These are phyloP conservation scores for Cyprinodon brontotheroides DNA, from an alignment of 2,113 vertebrate species.

Conservation along the genomic window DNA sequence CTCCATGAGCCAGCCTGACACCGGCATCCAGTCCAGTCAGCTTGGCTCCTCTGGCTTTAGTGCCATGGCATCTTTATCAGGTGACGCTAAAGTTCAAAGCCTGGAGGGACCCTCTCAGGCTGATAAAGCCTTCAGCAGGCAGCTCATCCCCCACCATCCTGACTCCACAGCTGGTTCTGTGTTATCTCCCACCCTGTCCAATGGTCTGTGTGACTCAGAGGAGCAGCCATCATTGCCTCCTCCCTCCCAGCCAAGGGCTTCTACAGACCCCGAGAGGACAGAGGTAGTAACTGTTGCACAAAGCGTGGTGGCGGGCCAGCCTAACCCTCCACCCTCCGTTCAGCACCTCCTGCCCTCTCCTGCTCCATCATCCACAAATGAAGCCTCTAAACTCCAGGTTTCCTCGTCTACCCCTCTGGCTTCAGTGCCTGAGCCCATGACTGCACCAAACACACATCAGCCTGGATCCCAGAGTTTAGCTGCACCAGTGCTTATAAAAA, in stretches of 20 bases:
- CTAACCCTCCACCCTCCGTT: constrained; percentile 59
- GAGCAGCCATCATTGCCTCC: constrained; percentile 48
- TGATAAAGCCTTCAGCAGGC: constrained; percentile 30
- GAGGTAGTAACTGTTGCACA: constrained; percentile 56
- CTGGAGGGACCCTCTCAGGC: constrained; percentile 14
- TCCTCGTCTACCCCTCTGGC: constrained; percentile 35
- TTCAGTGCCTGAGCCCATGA: constrained; percentile 39
- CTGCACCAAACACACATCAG: constrained; percentile 39
- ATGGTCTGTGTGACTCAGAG: constrained; percentile 59
- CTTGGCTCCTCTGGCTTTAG: constrained; percentile 33
- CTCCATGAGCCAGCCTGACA: constrained; percentile 53
- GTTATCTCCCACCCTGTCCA: constrained; percentile 47
- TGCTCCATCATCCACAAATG: constrained; percentile 23
- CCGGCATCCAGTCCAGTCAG: constrained; percentile 37
- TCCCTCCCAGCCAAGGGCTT: constrained; percentile 60
- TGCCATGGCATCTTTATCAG: background rate
- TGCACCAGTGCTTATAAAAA: constrained; percentile 49
- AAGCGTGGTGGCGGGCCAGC: constrained; percentile 47
- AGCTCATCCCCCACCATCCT: constrained; percentile 1
- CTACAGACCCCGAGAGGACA: constrained; percentile 55
- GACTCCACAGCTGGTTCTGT: constrained; percentile 32
- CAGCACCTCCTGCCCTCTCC: constrained; percentile 44
- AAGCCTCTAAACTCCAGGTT: constrained; percentile 33
- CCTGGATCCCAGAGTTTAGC: constrained; percentile 29
- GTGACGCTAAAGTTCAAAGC: constrained; percentile 4